Evolutionary conservation across 2,888 invertebrate species (phyloP).

Genomic region (Hydroisotoma schaefferi): DNA sequence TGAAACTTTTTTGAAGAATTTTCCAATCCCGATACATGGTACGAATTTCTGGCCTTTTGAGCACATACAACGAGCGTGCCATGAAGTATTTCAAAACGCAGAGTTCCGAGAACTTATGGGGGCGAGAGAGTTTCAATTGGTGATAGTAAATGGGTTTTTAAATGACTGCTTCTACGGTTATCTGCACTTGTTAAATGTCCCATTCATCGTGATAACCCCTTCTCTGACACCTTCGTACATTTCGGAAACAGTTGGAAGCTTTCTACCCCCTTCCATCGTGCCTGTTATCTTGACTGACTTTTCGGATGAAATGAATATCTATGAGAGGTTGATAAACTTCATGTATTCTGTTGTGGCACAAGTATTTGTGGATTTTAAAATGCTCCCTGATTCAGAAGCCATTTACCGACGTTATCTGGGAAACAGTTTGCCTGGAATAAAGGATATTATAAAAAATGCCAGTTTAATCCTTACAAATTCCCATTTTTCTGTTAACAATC

Average conservation of each 20-base stretch:
- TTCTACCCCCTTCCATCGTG: neutral
- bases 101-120: constrained; percentile 10
- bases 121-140: constrained; percentile 15
- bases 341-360: no score
- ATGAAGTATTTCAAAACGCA: neutral
- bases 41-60: neutral
- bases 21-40: neutral
- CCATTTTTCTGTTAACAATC: constrained; percentile 17
- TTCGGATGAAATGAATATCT: constrained; percentile 3
- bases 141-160: constrained; percentile 22
- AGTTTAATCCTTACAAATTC: constrained; percentile 18
- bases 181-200: constrained; percentile 7
- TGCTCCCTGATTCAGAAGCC: constrained; percentile 1
- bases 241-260: neutral
- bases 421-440: constrained; percentile 6
- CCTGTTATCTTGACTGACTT: constrained; percentile 2
- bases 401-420: constrained; percentile 5
- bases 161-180: constrained; percentile 25
- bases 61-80: neutral
- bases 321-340: neutral
- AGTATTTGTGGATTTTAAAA: neutral
- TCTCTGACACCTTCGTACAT: neutral
- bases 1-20: neutral
- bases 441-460: constrained; percentile 15
- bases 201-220: constrained; percentile 6